Percentiles rank a stretch among this genome's conserved stretches.
Conservation (phyloP, 2,113 vertebrate species). For the Etheostoma spectabile region DNA sequence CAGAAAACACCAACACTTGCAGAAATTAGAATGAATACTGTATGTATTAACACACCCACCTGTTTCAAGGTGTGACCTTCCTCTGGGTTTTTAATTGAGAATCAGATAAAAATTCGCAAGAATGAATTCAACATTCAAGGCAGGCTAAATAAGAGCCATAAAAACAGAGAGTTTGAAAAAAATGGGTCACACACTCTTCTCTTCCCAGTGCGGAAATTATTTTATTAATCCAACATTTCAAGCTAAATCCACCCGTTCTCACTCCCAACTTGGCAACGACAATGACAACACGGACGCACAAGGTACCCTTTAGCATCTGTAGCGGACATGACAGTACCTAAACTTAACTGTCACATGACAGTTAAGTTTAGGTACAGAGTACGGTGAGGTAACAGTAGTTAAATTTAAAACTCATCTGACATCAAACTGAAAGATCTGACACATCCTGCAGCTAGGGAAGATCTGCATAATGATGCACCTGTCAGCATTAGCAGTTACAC, state of each 20-base stretch:
- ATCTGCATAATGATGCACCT: constrained; percentile 6
- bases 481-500: constrained; percentile 16
- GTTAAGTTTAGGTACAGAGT: too few relatives aligned
- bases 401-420: constrained; percentile 6
- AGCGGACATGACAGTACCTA: too few relatives aligned
- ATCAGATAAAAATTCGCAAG: neutral
- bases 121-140: neutral
- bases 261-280: too few relatives aligned
- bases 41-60: neutral
- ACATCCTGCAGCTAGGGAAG: neutral
- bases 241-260: too few relatives aligned
- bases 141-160: neutral
- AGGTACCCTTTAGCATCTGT: too few relatives aligned
- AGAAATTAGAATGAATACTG: neutral
- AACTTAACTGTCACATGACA: too few relatives aligned
- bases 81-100: neutral
- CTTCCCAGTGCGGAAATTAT: neutral
- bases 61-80: neutral
- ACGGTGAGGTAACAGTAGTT: too few relatives aligned
- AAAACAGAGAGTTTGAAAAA: neutral
- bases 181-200: neutral
- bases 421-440: constrained; percentile 29
- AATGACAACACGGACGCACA: too few relatives aligned
- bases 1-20: neutral
- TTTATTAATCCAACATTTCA: neutral